phyloP scores from a whole-genome alignment of 2,113 vertebrate species.

The Serinus canaria region DNA sequence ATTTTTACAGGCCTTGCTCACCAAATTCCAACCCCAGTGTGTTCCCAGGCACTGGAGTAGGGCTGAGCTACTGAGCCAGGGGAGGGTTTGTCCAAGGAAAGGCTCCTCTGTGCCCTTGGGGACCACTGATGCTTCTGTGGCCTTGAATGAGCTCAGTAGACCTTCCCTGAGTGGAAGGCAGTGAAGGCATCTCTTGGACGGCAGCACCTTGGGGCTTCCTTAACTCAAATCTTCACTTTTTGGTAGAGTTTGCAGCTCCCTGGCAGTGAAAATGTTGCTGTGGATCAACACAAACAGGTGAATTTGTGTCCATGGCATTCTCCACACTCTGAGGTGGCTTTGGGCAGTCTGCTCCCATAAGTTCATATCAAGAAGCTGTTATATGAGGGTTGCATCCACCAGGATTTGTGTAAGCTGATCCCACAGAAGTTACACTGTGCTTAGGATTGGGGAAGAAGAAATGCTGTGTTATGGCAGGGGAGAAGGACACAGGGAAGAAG shows the following conservation, averaged over 20 bases:
- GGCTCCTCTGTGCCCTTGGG: background rate
- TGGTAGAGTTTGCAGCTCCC: background rate
- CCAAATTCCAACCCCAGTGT: background rate
- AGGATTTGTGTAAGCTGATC: rapidly evolving
- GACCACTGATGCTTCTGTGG: background rate
- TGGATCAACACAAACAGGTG: background rate
- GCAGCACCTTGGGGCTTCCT: background rate
- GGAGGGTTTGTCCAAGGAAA: background rate
- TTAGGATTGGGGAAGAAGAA: background rate
- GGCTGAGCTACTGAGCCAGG: background rate
- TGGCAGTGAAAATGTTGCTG: background rate
- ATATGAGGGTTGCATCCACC: background rate
- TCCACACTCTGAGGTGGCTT: background rate
- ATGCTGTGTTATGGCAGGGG: background rate
- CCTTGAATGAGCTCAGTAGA: background rate
- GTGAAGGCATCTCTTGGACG: background rate
- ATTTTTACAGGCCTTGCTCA: conserved; percentile 13
- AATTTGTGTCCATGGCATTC: background rate
- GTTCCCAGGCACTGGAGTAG: background rate
- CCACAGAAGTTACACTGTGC: background rate
- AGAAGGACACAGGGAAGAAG: background rate
- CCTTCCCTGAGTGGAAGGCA: background rate
- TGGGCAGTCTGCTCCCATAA: background rate
- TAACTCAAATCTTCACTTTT: background rate
- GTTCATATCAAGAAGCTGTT: background rate